Conservation (phyloP, 2,888 invertebrate genomes). For the Lepetodrilus schrolli region DNA sequence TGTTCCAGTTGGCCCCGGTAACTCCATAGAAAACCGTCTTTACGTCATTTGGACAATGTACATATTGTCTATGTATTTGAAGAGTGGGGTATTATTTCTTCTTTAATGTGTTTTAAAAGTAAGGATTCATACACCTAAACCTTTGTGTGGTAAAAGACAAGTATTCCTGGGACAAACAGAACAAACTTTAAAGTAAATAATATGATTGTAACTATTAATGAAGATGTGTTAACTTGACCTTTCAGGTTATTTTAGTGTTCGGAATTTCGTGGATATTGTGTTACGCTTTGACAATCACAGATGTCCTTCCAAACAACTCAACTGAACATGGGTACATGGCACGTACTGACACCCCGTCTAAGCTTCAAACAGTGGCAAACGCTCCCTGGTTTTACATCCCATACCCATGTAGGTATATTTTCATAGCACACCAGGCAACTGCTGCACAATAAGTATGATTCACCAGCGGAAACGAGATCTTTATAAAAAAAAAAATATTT, state of each 20-base stretch:
- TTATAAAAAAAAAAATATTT: too few species aligned
- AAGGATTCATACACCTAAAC: too few species aligned
- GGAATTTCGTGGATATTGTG: conserved; percentile 56
- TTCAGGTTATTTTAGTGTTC: conserved; percentile 52
- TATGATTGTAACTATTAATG: too few species aligned
- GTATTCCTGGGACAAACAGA: too few species aligned
- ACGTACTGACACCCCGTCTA: conserved; percentile 58
- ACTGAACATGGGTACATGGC: conserved; percentile 63
- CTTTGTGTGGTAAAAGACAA: too few species aligned
- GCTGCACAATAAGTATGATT: too few species aligned
- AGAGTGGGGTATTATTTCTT: background rate
- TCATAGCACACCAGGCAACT: background rate
- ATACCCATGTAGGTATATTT: conserved; percentile 78
- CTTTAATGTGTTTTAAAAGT: background rate
- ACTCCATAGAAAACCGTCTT: background rate
- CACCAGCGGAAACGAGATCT: too few species aligned
- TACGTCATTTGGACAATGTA: background rate
- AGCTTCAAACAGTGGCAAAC: conserved; percentile 42
- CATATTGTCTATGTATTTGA: background rate
- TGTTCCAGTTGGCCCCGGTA: conserved; percentile 56
- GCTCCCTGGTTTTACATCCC: conserved; percentile 67
- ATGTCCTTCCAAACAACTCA: conserved; percentile 72
- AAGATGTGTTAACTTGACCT: background rate
- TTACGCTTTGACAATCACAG: conserved; percentile 55
- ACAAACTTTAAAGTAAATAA: too few species aligned